phyloP scores from a whole-genome alignment of 2,113 vertebrate species.

The Lepisosteus oculatus region DNA sequence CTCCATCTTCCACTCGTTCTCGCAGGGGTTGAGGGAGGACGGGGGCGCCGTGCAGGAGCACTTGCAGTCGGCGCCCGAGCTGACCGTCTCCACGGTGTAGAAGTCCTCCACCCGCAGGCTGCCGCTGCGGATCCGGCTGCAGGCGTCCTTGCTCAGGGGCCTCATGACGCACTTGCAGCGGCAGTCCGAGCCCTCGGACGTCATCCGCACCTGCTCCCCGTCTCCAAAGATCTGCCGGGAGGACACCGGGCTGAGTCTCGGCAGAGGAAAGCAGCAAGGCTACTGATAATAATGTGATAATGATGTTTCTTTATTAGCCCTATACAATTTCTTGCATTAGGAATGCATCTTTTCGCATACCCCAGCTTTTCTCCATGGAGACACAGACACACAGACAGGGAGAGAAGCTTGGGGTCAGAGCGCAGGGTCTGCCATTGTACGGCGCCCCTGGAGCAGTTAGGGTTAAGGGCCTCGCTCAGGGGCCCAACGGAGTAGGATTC shows the following conservation, averaged over 20 bases:
- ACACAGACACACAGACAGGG: too few species aligned
- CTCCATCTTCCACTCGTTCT: constrained; percentile 96
- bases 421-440: too few species aligned
- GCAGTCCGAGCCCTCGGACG: constrained; percentile 91
- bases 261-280: too few species aligned
- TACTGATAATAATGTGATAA: too few species aligned
- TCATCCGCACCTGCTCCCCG: constrained; percentile 86
- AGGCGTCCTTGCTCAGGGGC: constrained; percentile 86
- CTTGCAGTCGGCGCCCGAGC: constrained; percentile 86
- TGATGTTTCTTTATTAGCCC: too few species aligned
- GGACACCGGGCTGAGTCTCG: not conserved
- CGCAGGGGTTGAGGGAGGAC: constrained; percentile 93
- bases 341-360: too few species aligned
- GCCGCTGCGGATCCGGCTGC: constrained; percentile 75
- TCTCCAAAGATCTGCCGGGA: constrained; percentile 77
- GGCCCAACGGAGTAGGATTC: too few species aligned
- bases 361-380: too few species aligned
- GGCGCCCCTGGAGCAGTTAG: too few species aligned
- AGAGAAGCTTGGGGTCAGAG: too few species aligned
- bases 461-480: too few species aligned
- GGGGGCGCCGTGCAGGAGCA: constrained; percentile 91
- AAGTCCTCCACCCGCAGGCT: constrained; percentile 80
- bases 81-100: constrained; percentile 94
- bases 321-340: too few species aligned
- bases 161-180: constrained; percentile 96